Conservation (phyloP, 2,888 invertebrate species). For the Stenolophus ochropezus region DNA sequence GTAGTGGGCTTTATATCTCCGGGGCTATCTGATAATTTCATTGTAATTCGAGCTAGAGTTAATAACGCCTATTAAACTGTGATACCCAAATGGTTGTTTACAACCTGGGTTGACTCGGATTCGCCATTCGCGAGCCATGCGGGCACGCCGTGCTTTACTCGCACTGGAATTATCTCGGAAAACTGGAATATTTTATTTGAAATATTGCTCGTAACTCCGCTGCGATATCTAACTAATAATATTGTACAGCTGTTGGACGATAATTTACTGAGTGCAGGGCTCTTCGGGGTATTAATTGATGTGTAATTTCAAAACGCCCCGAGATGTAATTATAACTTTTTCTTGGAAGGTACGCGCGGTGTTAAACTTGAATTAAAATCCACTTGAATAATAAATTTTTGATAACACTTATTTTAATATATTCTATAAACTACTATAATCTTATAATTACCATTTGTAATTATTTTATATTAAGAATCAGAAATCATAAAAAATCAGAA, state of each 20-base stretch:
- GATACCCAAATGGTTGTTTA: conserved; percentile 59
- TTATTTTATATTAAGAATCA: too few relatives aligned
- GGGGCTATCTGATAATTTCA: conserved; percentile 54
- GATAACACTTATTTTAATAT: too few relatives aligned
- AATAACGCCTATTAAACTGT: conserved; percentile 57
- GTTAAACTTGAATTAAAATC: not conserved
- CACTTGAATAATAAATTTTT: too few relatives aligned
- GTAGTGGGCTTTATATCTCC: conserved; percentile 11
- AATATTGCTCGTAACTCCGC: conserved; percentile 11
- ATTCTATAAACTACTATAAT: too few relatives aligned
- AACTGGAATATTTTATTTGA: conserved; percentile 31
- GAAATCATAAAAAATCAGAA: too few relatives aligned
- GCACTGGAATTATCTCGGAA: conserved; percentile 14
- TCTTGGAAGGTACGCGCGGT: not conserved
- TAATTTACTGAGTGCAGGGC: not conserved
- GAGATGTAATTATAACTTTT: not conserved
- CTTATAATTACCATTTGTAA: too few relatives aligned
- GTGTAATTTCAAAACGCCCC: not conserved
- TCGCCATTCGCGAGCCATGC: not conserved
- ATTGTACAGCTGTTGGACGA: not conserved
- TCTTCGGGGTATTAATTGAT: not conserved
- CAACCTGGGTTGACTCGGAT: conserved; percentile 1
- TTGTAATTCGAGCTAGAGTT: conserved; percentile 57
- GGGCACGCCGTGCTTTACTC: conserved; percentile 9
- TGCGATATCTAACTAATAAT: not conserved